Evolutionary conservation across 2,113 vertebrate species (phyloP).

Genomic region (Rattus norvegicus): GRCr8 NC_086032.1:76762501-76763000

Average conservation of each 20-base stretch:
- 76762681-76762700: conserved; percentile 72
- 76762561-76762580: not conserved
- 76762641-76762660: conserved; percentile 9
- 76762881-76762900: conserved; percentile 42
- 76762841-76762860: conserved; percentile 64
- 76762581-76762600: conserved; percentile 49
- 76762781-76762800: conserved; percentile 73
- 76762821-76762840: conserved; percentile 65
- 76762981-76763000: not conserved
- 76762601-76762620: conserved; percentile 56
- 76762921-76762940: conserved; percentile 63
- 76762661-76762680: conserved; percentile 65
- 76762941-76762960: conserved; percentile 28
- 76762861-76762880: conserved; percentile 49
- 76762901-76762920: not conserved
- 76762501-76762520: conserved; percentile 35
- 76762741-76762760: conserved; percentile 83
- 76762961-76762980: not conserved
- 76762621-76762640: conserved; percentile 56
- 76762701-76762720: conserved; percentile 79
- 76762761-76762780: conserved; percentile 71
- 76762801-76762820: conserved; percentile 70
- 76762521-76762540: conserved; percentile 33
- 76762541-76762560: conserved; percentile 56
- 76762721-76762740: conserved; percentile 82